Evolutionary conservation across 2,113 vertebrate species (phyloP).

Genomic region (Pelecanus crispus): DNA sequence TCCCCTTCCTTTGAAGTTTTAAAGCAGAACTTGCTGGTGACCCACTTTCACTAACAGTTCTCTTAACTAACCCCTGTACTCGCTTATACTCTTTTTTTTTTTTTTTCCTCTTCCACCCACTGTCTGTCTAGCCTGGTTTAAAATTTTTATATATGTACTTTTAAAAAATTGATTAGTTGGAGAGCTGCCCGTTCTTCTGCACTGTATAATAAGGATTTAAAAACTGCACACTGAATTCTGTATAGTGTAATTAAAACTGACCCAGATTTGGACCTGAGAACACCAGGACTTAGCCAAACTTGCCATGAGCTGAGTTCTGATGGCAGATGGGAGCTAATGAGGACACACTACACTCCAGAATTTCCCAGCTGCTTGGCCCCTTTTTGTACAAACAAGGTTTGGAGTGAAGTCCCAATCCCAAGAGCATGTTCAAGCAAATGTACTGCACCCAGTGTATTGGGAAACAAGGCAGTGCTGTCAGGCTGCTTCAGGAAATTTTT

Average conservation of each 20-base stretch:
- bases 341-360: conserved; percentile 80
- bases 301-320: conserved; percentile 81
- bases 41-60: conserved; percentile 79
- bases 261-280: conserved; percentile 82
- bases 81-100: conserved; percentile 66
- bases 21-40: conserved; percentile 72
- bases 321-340: conserved; percentile 84
- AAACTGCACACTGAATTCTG: conserved; percentile 78
- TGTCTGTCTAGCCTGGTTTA: conserved; percentile 79
- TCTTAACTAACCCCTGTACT: conserved; percentile 77
- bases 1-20: conserved; percentile 68
- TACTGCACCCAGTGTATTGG: conserved; percentile 71
- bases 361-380: conserved; percentile 83
- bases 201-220: conserved; percentile 80
- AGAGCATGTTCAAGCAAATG: conserved; percentile 75
- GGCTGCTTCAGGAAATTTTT: conserved; percentile 56
- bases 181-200: conserved; percentile 75
- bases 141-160: conserved; percentile 85
- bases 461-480: conserved; percentile 61
- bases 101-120: conserved; percentile 57
- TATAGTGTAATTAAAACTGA: conserved; percentile 83
- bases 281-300: conserved; percentile 81
- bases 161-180: conserved; percentile 86
- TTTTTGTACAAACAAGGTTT: conserved; percentile 82
- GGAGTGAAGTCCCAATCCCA: conserved; percentile 78